Evolutionary conservation across 2,113 vertebrate species (phyloP).

Genomic region (Grammomys surdaster): DNA sequence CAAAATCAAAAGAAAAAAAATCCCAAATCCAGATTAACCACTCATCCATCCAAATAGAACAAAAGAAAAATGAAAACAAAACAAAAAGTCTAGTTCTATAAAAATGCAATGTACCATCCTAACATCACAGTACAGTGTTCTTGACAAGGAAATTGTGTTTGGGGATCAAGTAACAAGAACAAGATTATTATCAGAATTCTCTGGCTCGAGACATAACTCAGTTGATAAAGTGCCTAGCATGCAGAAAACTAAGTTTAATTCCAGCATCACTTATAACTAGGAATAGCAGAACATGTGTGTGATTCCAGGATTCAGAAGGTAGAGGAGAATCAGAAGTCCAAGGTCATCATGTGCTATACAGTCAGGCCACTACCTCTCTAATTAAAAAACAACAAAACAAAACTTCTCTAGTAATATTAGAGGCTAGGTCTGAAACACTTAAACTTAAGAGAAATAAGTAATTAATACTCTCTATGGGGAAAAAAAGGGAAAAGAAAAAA

Average conservation of each 20-base stretch:
- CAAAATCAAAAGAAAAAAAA: background rate
- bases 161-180: background rate
- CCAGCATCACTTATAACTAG: background rate
- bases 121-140: background rate
- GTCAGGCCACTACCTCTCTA: too few relatives aligned
- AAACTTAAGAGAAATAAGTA: constrained; percentile 38
- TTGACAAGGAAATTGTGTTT: background rate
- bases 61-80: background rate
- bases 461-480: background rate
- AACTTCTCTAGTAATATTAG: background rate
- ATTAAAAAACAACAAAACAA: too few relatives aligned
- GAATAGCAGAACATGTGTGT: too few relatives aligned
- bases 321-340: background rate
- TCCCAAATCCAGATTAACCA: background rate
- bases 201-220: background rate
- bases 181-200: background rate
- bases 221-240: background rate
- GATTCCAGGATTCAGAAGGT: background rate
- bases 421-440: background rate
- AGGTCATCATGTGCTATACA: background rate
- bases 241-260: background rate
- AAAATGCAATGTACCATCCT: background rate
- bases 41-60: background rate
- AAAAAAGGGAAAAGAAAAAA: background rate
- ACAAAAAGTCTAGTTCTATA: background rate